A percentile compares a stretch with the other conserved stretches of the same genome.
These are phyloP conservation scores for Hofmannophila pseudospretella DNA, from an alignment of 2,888 invertebrate genomes.

Conservation along the genomic window DNA sequence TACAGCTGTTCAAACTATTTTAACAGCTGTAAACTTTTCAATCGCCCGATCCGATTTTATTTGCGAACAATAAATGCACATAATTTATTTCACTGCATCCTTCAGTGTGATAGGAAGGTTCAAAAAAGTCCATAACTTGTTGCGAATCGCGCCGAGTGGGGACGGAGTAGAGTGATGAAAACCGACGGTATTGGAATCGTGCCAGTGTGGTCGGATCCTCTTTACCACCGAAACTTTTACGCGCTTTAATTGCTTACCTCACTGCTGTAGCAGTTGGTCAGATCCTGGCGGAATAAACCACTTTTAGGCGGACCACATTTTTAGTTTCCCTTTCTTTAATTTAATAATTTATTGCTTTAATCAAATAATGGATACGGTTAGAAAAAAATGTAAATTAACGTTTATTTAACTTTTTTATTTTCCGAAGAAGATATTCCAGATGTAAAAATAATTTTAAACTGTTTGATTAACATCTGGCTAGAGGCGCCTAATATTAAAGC, in stretches of 20 bases:
- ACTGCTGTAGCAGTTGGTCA: too few relatives aligned
- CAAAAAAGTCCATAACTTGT: conserved; percentile 44
- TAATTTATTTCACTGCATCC: conserved; percentile 7
- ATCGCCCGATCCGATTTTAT: neutral
- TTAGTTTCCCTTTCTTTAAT: too few relatives aligned
- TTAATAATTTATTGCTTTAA: too few relatives aligned
- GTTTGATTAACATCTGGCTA: too few relatives aligned
- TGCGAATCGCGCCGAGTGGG: conserved; percentile 36
- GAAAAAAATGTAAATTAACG: too few relatives aligned
- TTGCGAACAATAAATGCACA: conserved; percentile 3
- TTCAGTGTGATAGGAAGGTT: conserved; percentile 12
- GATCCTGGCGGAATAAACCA: too few relatives aligned
- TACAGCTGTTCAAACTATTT: neutral
- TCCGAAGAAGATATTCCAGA: too few relatives aligned
- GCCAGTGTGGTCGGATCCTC: conserved; percentile 42
- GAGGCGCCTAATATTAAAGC: too few relatives aligned
- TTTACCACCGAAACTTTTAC: conserved; percentile 34
- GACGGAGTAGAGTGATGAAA: conserved; percentile 47
- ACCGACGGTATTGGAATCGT: conserved; percentile 38
- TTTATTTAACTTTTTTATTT: too few relatives aligned
- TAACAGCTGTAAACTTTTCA: conserved; percentile 1
- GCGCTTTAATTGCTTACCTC: conserved; percentile 25
- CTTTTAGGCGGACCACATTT: too few relatives aligned
- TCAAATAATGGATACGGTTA: too few relatives aligned
- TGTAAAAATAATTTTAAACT: too few relatives aligned